Conservation (phyloP, 2,113 vertebrate genomes). For the Larimichthys crocea region DNA sequence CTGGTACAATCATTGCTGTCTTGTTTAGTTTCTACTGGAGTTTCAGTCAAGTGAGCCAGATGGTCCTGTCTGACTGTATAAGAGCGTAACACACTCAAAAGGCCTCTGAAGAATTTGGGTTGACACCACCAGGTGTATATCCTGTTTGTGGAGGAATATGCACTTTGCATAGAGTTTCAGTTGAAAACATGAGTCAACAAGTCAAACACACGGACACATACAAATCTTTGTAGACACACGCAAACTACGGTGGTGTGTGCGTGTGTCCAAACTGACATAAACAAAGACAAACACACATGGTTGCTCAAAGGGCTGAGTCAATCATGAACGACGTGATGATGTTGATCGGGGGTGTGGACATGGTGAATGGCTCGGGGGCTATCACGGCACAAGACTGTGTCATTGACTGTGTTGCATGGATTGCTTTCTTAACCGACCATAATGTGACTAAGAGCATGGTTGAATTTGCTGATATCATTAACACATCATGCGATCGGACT, state of each 20-base stretch:
- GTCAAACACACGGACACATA: conserved; percentile 40
- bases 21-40: conserved; percentile 33
- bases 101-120: conserved; percentile 58
- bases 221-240: conserved; percentile 31
- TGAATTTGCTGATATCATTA: not conserved
- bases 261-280: conserved; percentile 33
- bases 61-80: conserved; percentile 50
- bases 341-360: conserved; percentile 2
- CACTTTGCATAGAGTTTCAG: conserved; percentile 68
- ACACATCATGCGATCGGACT: not conserved
- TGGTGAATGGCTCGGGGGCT: not conserved
- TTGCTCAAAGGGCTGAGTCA: not conserved
- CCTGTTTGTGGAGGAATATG: conserved; percentile 67
- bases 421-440: conserved; percentile 2
- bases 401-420: not conserved
- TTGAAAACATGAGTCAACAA: conserved; percentile 68
- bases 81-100: conserved; percentile 48
- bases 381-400: conserved; percentile 7
- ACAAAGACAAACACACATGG: conserved; percentile 42
- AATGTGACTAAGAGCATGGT: not conserved
- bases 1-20: not conserved
- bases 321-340: conserved; percentile 23
- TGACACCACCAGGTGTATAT: conserved; percentile 73
- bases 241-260: conserved; percentile 7
- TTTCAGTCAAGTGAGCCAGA: conserved; percentile 49